Evolutionary conservation across 1,140 invertebrate species (phyloP).

Genomic region (Psix sp.): DNA sequence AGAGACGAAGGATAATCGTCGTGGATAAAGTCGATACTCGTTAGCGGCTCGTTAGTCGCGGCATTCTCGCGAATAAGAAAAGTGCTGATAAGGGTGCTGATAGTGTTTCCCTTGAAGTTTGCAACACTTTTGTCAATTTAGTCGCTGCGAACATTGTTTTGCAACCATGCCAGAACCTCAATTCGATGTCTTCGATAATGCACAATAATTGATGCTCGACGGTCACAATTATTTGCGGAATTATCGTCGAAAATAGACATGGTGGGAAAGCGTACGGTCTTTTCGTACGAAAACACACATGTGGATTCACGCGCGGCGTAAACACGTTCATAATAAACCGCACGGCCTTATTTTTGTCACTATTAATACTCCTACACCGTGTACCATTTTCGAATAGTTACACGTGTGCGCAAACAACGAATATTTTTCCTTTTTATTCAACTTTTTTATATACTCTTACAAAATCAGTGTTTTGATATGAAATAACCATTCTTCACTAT

Average conservation of each 20-base stretch:
- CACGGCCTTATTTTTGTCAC: slow-evolving; percentile 18
- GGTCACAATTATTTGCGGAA: no score
- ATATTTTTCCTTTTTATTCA: no score
- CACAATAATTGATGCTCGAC: no score
- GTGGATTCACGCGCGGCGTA: slow-evolving; percentile 3
- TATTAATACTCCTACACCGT: slow-evolving; percentile 23
- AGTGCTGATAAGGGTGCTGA: slow-evolving; percentile 36
- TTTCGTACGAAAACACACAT: slow-evolving; percentile 3
- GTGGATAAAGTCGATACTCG: slow-evolving; percentile 47
- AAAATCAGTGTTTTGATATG: no score
- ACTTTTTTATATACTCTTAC: no score
- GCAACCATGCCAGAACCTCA: no score
- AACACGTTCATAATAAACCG: slow-evolving; percentile 13
- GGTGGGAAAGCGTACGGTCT: neutral
- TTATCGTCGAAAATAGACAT: slow-evolving; percentile 4
- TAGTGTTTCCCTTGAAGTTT: slow-evolving; percentile 3
- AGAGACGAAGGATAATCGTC: slow-evolving; percentile 42
- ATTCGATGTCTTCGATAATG: no score
- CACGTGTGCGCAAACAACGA: no score
- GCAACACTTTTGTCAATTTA: no score
- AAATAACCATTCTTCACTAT: no score
- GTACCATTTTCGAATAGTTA: slow-evolving; percentile 16
- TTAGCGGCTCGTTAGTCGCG: slow-evolving; percentile 44
- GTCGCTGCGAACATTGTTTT: no score
- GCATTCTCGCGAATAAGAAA: slow-evolving; percentile 40